These are phyloP conservation scores for Acestrorhynchus altus DNA, from an alignment of 2,797 vertebrate species.

Conservation along the genomic window DNA sequence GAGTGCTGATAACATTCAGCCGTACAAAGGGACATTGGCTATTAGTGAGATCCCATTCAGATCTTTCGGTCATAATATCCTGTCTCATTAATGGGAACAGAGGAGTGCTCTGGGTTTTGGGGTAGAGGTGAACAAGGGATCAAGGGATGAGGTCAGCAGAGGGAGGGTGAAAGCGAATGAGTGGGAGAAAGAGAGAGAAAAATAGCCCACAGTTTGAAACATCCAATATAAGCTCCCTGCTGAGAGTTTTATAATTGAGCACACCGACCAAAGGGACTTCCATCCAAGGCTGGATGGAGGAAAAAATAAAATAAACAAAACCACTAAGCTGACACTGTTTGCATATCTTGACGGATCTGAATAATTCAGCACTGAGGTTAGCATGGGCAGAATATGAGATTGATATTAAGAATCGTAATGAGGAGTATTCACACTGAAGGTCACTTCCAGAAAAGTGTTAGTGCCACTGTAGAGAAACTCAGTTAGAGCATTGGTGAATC, in stretches of 20 bases:
- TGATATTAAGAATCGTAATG: constrained; percentile 62
- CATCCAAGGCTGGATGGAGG: constrained; percentile 51
- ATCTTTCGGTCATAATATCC: constrained; percentile 69
- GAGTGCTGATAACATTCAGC: constrained; percentile 67
- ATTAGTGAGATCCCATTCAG: constrained; percentile 68
- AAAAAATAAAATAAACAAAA: constrained; percentile 50
- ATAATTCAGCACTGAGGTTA: constrained; percentile 64
- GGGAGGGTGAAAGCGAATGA: constrained; percentile 44
- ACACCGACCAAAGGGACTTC: constrained; percentile 44
- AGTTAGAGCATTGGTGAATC: constrained; percentile 1
- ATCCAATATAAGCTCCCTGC: constrained; percentile 45
- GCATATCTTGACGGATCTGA: constrained; percentile 56
- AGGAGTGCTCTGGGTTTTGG: constrained; percentile 15
- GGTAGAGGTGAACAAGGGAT: constrained; percentile 15
- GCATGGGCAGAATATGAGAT: constrained; percentile 63
- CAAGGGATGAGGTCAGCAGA: constrained; percentile 46
- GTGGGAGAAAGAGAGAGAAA: constrained; percentile 43
- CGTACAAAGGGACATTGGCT: constrained; percentile 64
- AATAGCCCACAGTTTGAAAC: constrained; percentile 28
- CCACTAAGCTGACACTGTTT: constrained; percentile 61
- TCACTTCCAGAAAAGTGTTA: constrained; percentile 56
- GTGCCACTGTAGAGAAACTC: constrained; percentile 36
- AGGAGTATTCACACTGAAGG: constrained; percentile 63
- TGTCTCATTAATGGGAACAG: constrained; percentile 69
- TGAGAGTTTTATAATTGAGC: constrained; percentile 50